Conservation (phyloP, 2,888 invertebrate species). For the Creontiades dilutus region DNA sequence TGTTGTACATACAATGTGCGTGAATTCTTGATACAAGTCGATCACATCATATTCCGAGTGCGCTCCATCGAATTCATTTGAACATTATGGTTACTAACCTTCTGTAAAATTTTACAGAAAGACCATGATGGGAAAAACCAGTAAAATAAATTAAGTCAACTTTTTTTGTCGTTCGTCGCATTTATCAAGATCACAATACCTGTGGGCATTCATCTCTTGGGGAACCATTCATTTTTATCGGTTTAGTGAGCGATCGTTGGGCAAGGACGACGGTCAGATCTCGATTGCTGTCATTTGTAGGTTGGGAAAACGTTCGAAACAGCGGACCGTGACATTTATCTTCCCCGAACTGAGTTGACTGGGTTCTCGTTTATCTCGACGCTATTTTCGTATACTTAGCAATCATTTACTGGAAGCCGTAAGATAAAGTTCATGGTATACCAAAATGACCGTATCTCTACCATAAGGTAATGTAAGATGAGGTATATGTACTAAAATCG, state of each 20-base stretch:
- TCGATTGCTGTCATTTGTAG: conserved; percentile 54
- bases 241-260: neutral
- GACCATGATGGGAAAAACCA: neutral
- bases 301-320: neutral
- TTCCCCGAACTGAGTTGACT: neutral
- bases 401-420: too few relatives aligned
- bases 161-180: neutral
- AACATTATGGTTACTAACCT: too few relatives aligned
- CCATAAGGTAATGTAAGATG: too few relatives aligned
- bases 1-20: too few relatives aligned
- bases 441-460: too few relatives aligned
- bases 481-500: too few relatives aligned
- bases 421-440: too few relatives aligned
- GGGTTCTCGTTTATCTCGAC: too few relatives aligned
- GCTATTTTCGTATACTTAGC: too few relatives aligned
- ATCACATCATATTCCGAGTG: too few relatives aligned
- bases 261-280: neutral
- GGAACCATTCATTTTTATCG: conserved; percentile 65
- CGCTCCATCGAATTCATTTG: too few relatives aligned
- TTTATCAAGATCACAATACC: conserved; percentile 63
- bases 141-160: neutral
- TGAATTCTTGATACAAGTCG: too few relatives aligned
- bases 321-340: neutral
- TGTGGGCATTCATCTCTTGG: conserved; percentile 57
- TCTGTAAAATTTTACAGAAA: neutral